Percentiles rank a stretch among this genome's conserved stretches.
These are phyloP conservation scores for Lanius ludovicianus DNA, from an alignment of 2,113 vertebrate species.

Conservation along the genomic window DNA sequence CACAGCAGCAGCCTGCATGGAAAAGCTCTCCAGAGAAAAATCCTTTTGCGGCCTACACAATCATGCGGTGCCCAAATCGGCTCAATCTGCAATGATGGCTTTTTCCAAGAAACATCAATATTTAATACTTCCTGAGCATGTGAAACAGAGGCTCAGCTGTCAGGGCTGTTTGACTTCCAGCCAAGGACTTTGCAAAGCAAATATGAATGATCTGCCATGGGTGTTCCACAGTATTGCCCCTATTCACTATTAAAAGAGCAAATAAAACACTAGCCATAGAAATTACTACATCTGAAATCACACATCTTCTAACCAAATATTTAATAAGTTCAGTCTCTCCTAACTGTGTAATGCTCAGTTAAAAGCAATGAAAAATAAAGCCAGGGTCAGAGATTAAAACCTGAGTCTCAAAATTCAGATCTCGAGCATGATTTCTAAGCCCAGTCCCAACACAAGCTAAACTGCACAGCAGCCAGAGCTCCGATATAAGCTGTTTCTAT, in stretches of 20 bases:
- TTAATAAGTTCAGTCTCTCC: background rate
- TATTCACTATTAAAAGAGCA: background rate
- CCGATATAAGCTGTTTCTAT: background rate
- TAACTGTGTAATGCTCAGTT: background rate
- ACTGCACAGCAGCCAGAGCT: background rate
- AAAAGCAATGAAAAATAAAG: background rate
- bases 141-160: background rate
- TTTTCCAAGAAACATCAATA: background rate
- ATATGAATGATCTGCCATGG: background rate
- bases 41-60: background rate
- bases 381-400: background rate
- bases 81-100: background rate
- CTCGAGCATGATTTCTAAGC: background rate
- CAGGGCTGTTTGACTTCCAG: background rate
- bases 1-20: background rate
- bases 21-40: background rate
- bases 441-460: background rate
- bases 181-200: conserved; percentile 8
- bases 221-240: background rate
- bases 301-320: background rate
- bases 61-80: background rate
- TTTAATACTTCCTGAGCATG: background rate
- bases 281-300: background rate
- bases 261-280: background rate
- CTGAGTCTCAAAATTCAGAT: background rate